Evolutionary conservation across 2,888 invertebrate species (phyloP).

Genomic region (Xylota segnis): DNA sequence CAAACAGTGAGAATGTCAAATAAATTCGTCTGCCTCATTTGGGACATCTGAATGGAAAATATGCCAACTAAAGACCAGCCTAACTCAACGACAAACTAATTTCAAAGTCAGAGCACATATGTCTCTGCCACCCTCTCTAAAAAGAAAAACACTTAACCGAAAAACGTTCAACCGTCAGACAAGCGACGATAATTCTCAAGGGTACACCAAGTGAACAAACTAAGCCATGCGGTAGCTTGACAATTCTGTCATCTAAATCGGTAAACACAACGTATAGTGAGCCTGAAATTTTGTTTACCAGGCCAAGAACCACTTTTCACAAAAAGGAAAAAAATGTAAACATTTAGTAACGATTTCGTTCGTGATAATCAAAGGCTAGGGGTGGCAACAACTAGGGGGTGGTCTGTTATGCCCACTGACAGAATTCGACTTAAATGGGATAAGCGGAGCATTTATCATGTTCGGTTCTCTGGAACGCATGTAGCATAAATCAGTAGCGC

Average conservation of each 20-base stretch:
- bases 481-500: constrained; percentile 19
- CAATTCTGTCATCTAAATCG: constrained; percentile 36
- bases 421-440: constrained; percentile 24
- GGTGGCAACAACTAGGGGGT: neutral
- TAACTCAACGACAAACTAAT: constrained; percentile 20
- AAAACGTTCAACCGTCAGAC: constrained; percentile 17
- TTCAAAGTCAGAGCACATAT: constrained; percentile 18
- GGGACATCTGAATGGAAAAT: constrained; percentile 9
- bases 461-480: constrained; percentile 19
- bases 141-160: constrained; percentile 11
- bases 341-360: constrained; percentile 8
- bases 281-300: constrained; percentile 13
- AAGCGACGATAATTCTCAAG: constrained; percentile 29
- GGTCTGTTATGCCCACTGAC: neutral
- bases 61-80: neutral
- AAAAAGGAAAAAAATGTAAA: neutral
- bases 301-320: constrained; percentile 10
- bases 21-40: constrained; percentile 7
- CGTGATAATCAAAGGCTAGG: constrained; percentile 3
- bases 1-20: constrained; percentile 2
- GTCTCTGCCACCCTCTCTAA: neutral
- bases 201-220: constrained; percentile 5
- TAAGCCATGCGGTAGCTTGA: constrained; percentile 30
- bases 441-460: constrained; percentile 41
- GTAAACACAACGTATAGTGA: constrained; percentile 18